Base-by-base conservation (phyloP, 1,140 invertebrate genomes). In the Odontomachus brunneus region DNA sequence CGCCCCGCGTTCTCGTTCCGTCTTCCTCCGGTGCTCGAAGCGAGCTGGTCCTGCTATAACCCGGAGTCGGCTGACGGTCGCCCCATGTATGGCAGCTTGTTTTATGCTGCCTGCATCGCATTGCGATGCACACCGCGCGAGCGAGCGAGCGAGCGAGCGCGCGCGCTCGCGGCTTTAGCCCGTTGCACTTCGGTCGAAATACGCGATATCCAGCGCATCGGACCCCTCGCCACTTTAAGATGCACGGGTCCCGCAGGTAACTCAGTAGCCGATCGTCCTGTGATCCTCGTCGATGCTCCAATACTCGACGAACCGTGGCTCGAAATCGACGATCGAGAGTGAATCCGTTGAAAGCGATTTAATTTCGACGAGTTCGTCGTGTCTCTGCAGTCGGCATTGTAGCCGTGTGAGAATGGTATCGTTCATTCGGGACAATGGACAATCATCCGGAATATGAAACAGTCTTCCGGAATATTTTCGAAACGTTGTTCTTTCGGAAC, bases 41-140 rank as follows among this genome's bases (percentile, higher is more conserved):
- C 76, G 73, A 85, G 86, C 90, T 89, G 91, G 90, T 93, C 91
- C 91, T 90, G 89, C 90, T 91, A 90, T 90, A 90, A 89, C 89
- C 86, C 85, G 87, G 91, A 92, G 91, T 90, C 89, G 89, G 90
- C 91, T 92, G 92, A 93, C 93, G 93, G 91, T 93, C 93, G 92
- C 92, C 93, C 93, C 93, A 94, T 94, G 93, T 94, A 93, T 93
- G 93, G 92, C 92, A 94, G 92, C 93, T 94, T 94, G 93, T 93
- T 94, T 93, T 93, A 93, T 93, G 89, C 90, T 87, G 91, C 88
- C 89, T 90, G 90, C 89, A 87, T 91, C 87, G 91, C 90, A 92
- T 91, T 90, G 88, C 91, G 86, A 91, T 91, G 86, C 89, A 88
- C 86, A 82, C 62, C 62, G 84, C 63, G 62, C 53, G 63, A 57